A percentile compares a stretch with the other conserved stretches of the same genome.
These are phyloP conservation scores for Andrena camellia DNA, from an alignment of 2,888 invertebrate species.

Conservation along the genomic window DNA sequence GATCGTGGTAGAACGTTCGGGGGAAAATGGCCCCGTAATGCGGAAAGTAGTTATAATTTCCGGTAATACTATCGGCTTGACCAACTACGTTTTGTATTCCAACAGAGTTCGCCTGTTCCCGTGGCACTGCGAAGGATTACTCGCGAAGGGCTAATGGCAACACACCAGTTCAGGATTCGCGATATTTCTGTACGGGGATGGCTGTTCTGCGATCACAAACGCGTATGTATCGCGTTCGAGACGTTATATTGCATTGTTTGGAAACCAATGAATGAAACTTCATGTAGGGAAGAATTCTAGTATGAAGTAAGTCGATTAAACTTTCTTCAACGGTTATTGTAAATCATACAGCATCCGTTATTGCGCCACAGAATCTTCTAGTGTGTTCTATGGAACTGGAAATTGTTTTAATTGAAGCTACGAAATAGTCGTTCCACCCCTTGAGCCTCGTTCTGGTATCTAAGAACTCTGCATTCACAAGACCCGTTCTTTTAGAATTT, in stretches of 20 bases:
- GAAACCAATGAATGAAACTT: no score
- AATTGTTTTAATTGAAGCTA: no score
- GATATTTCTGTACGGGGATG: slow-evolving; percentile 20
- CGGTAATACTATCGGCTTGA: background rate
- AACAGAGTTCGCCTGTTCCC: slow-evolving; percentile 29
- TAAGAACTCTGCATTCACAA: no score
- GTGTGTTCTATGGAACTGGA: no score
- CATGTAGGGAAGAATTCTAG: no score
- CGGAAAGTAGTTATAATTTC: slow-evolving; percentile 8
- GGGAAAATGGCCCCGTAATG: background rate
- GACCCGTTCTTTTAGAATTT: no score
- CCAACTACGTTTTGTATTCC: slow-evolving; percentile 25
- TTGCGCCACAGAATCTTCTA: no score
- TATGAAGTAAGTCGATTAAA: background rate
- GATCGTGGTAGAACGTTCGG: background rate
- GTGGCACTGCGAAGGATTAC: slow-evolving; percentile 37
- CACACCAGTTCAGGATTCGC: slow-evolving; percentile 14
- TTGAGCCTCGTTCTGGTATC: no score
- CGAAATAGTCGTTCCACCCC: no score
- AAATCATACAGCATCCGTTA: no score
- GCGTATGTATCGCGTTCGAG: background rate
- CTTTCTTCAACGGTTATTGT: background rate
- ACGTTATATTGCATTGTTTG: no score
- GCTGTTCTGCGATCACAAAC: slow-evolving; percentile 1
- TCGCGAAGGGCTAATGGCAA: slow-evolving; percentile 28